These are phyloP conservation scores for Lasioglossum malachurum DNA, from an alignment of 2,888 invertebrate genomes.

Conservation along the genomic window DNA sequence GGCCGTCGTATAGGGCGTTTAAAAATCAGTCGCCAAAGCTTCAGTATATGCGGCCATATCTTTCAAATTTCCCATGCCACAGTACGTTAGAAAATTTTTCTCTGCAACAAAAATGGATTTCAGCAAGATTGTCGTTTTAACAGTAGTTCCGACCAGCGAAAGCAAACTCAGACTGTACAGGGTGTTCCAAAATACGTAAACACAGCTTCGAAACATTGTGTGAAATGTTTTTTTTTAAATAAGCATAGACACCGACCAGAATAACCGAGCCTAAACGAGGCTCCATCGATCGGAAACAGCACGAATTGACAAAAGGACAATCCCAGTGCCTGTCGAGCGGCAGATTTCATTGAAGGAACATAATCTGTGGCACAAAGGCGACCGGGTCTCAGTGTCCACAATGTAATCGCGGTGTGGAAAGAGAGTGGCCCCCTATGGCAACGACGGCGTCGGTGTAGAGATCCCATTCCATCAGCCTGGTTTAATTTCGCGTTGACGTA, in stretches of 20 bases:
- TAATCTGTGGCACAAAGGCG: not conserved
- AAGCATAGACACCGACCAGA: not conserved
- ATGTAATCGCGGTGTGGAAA: constrained; percentile 8
- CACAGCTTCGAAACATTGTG: not conserved
- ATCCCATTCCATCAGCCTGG: constrained; percentile 22
- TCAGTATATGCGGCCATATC: too few species aligned
- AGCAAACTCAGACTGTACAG: too few species aligned
- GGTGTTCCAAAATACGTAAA: not conserved
- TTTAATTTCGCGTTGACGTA: constrained; percentile 65
- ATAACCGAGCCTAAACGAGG: not conserved
- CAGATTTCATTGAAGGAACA: constrained; percentile 6
- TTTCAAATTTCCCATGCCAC: too few species aligned
- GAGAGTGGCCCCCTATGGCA: constrained; percentile 5
- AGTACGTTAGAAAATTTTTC: too few species aligned
- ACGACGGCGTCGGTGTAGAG: not conserved
- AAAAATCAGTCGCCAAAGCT: too few species aligned
- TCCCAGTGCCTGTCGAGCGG: not conserved
- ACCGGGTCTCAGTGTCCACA: not conserved
- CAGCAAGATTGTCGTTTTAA: too few species aligned
- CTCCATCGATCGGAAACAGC: not conserved
- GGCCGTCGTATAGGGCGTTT: too few species aligned
- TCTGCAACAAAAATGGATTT: too few species aligned
- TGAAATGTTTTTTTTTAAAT: not conserved
- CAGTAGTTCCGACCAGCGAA: too few species aligned
- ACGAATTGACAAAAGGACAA: not conserved